phyloP scores from a whole-genome alignment of 2,113 vertebrate genomes.

The Lamprotornis superbus region DNA sequence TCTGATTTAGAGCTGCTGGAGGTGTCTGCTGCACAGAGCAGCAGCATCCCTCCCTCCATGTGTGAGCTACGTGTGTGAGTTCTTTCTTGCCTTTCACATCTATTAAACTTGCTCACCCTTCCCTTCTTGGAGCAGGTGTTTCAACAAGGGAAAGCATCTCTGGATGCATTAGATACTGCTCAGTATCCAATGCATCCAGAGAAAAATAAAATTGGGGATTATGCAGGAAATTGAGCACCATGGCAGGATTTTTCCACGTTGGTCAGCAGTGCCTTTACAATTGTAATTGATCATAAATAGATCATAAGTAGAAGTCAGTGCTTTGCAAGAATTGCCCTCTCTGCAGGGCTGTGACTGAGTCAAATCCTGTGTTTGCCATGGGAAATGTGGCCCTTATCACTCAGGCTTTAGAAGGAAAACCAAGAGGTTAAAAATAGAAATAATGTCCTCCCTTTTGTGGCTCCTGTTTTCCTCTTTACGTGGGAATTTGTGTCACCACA shows the following conservation, averaged over 20 bases:
- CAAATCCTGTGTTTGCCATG: background rate
- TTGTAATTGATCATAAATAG: background rate
- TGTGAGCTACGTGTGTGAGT: rapidly evolving
- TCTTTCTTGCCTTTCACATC: background rate
- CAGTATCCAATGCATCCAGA: background rate
- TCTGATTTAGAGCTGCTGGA: background rate
- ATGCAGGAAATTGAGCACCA: rapidly evolving
- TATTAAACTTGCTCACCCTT: background rate
- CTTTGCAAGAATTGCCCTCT: background rate
- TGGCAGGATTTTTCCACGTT: background rate
- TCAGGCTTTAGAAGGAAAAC: background rate
- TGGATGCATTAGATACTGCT: too few species aligned
- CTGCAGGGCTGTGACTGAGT: background rate
- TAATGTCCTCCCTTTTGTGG: background rate
- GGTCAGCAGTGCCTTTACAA: background rate
- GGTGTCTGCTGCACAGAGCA: background rate
- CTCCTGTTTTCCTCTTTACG: background rate
- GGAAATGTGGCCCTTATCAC: background rate
- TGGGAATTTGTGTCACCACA: background rate
- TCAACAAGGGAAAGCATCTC: background rate
- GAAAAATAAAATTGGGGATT: background rate
- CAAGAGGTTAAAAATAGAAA: background rate
- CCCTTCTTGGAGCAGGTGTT: background rate
- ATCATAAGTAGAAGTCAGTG: background rate
- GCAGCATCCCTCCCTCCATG: background rate